These are phyloP conservation scores for Drosophila teissieri DNA, from an alignment of 1,140 invertebrate species.

Conservation along the genomic window DNA sequence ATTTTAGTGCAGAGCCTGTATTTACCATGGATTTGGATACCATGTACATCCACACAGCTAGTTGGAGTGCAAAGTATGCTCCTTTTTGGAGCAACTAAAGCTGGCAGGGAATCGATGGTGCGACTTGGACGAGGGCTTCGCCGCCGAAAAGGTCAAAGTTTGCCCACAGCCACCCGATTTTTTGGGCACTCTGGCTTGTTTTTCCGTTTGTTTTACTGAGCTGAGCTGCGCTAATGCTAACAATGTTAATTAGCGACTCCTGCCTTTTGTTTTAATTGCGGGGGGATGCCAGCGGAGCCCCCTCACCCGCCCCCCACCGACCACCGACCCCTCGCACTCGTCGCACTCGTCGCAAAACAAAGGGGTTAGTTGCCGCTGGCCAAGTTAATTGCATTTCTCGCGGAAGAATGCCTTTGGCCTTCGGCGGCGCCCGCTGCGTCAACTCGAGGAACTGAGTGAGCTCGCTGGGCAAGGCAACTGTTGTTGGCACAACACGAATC, in stretches of 20 bases:
- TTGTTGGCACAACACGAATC: constrained; percentile 81
- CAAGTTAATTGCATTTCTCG: constrained; percentile 75
- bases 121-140: neutral
- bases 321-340: neutral
- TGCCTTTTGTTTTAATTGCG: constrained; percentile 61
- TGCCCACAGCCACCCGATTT: constrained; percentile 22
- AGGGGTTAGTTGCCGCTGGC: constrained; percentile 37
- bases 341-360: no score
- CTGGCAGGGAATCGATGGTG: constrained; percentile 23
- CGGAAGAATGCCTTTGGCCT: constrained; percentile 64
- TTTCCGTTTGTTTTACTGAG: constrained; percentile 22
- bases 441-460: constrained; percentile 11
- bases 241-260: constrained; percentile 65
- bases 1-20: no score
- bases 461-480: constrained; percentile 41
- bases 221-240: constrained; percentile 35
- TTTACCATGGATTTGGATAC: no score
- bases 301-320: no score
- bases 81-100: no score
- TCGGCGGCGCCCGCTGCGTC: constrained; percentile 46
- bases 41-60: no score
- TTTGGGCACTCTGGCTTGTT: constrained; percentile 5
- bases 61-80: no score
- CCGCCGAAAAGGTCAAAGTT: constrained; percentile 43
- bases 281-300: neutral